Evolutionary conservation across 2,113 vertebrate species (phyloP).

Genomic region (Burhinus oedicnemus): DNA sequence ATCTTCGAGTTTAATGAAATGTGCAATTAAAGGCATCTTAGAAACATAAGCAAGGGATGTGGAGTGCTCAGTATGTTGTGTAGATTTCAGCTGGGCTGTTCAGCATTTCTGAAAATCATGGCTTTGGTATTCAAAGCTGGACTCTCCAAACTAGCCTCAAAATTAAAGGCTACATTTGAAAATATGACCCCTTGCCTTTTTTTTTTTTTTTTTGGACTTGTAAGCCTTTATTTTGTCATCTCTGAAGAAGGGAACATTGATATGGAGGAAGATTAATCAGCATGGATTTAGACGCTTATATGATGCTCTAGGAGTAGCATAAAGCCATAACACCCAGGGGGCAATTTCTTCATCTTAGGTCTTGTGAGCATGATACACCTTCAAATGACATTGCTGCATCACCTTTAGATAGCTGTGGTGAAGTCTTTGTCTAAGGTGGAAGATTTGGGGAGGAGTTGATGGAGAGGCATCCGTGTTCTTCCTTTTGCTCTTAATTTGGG

Average conservation of each 20-base stretch:
- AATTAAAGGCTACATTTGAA: neutral
- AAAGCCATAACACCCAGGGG: neutral
- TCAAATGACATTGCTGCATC: neutral
- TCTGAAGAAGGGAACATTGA: neutral
- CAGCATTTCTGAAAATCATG: neutral
- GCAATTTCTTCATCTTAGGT: neutral
- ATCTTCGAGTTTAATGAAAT: slow-evolving; percentile 9
- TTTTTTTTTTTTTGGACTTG: neutral
- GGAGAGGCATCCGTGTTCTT: neutral
- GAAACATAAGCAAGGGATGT: neutral
- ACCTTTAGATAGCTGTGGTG: neutral
- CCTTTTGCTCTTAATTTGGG: neutral
- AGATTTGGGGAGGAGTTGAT: neutral
- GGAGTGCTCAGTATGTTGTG: neutral
- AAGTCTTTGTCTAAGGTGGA: neutral
- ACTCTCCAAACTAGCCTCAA: neutral
- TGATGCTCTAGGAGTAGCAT: neutral
- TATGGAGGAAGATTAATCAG: neutral
- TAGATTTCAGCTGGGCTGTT: neutral
- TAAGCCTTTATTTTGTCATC: neutral
- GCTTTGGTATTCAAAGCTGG: neutral
- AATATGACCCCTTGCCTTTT: neutral
- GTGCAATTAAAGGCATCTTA: neutral
- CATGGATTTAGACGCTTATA: neutral
- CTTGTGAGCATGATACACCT: neutral